phyloP scores from a whole-genome alignment of 2,888 invertebrate genomes.

The Formica aserva region DNA sequence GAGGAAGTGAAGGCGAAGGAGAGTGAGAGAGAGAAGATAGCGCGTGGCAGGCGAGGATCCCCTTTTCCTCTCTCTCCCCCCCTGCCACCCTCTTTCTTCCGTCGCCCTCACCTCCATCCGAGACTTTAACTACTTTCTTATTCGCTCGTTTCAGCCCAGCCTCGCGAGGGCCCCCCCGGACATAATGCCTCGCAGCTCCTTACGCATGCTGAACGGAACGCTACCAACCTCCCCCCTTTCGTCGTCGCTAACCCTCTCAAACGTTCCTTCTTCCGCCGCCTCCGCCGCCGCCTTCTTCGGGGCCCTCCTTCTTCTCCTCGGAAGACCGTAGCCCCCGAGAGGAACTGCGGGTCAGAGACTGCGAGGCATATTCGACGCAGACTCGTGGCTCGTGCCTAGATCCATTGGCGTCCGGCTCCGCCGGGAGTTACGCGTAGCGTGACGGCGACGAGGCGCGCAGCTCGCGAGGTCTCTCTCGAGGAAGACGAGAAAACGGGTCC shows the following conservation, averaged over 20 bases:
- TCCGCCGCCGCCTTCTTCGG: conserved; percentile 26
- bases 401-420: conserved; percentile 80
- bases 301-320: conserved; percentile 67
- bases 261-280: conserved; percentile 51
- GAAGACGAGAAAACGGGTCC: conserved; percentile 31
- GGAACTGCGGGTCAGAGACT: conserved; percentile 85
- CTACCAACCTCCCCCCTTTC: conserved; percentile 59
- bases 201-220: conserved; percentile 83
- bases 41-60: conserved; percentile 80
- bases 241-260: conserved; percentile 48
- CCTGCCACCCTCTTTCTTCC: neutral
- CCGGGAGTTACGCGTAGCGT: conserved; percentile 51
- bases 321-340: conserved; percentile 79
- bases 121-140: conserved; percentile 79
- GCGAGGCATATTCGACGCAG: conserved; percentile 82
- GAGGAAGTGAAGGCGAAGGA: conserved; percentile 46
- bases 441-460: conserved; percentile 43
- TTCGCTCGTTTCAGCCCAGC: conserved; percentile 75
- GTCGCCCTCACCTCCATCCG: conserved; percentile 55
- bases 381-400: conserved; percentile 84
- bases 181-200: conserved; percentile 78
- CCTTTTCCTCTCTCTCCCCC: conserved; percentile 55
- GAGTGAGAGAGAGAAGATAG: conserved; percentile 71
- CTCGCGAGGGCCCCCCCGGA: conserved; percentile 60
- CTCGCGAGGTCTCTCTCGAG: conserved; percentile 20